Evolutionary conservation across 2,113 vertebrate species (phyloP), one percentile per base, ranked within the genome.

Genomic region (Chaetops frenatus): DNA sequence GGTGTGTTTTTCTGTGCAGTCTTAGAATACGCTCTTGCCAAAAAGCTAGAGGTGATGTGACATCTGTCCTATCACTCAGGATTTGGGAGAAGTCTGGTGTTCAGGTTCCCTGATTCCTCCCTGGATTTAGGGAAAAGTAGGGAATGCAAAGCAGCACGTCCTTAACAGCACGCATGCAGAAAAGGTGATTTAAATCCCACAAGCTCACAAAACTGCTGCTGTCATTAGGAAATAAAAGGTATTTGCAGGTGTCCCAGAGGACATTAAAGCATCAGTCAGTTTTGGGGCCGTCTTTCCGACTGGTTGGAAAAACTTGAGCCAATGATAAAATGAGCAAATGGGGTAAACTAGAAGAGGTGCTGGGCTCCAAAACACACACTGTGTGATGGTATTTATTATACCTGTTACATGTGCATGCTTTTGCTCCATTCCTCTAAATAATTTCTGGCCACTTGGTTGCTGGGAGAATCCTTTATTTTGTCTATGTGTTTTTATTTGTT

Each of bases 101-200:
- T 76, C 22, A 23, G 8, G 18, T 53, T 60, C 19, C 14, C 10
- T 29, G 10, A 24, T 29, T 58, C 14, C 25, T 40, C 10, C 12
- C 0, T 31, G 15, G 22, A 1, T 36, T 56, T 36, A 61, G 48
- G 36, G 53, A n/a, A 31, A 27, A 28, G 4, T 6, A 12, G 27
- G 27, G 31, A 36, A 20, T 0, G 3, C 40, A 31, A 11, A 35
- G 6, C 12, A 33, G 5, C 2, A 0, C 4, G 33, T 42, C 15
- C 4, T 17, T 53, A 38, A 11, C 9, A 45, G 65, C 45, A 72
- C 16, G 10, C 4, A 1, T 8, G 14, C 6, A 36, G 48, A n/a
- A 64, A 76, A 83, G 56, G 19, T 13, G 3, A 13, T 19, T 80
- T 51, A 48, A 31, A 44, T 15, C 7, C 23, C 24, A 27, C 38